phyloP scores from a whole-genome alignment of 2,888 invertebrate species.

The Sepioteuthis lessoniana region DNA sequence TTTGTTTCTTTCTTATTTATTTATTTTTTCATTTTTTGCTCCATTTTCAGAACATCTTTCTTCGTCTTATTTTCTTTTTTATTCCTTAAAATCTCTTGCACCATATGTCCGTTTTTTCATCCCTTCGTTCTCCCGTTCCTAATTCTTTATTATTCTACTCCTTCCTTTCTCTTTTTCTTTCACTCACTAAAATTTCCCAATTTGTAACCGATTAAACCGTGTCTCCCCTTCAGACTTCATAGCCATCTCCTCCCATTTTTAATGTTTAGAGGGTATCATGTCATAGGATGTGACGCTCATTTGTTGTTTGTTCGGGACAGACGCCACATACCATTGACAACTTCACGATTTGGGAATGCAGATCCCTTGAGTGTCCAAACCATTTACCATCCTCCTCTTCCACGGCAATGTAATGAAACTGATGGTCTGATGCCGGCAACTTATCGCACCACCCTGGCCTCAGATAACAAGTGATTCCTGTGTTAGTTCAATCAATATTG shows the following conservation, averaged over 20 bases:
- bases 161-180: neutral
- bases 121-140: neutral
- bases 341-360: conserved; percentile 8
- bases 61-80: too few species aligned
- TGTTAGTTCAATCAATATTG: conserved; percentile 33
- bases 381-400: neutral
- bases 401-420: neutral
- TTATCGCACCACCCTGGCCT: neutral
- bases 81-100: neutral
- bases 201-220: neutral
- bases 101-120: neutral
- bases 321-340: neutral
- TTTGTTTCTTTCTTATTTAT: neutral
- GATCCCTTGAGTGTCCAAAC: neutral
- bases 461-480: neutral
- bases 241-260: neutral
- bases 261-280: neutral
- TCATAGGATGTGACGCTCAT: neutral
- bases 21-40: too few species aligned
- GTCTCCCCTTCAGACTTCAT: neutral
- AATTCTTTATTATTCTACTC: neutral
- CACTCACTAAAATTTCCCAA: neutral
- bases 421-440: neutral
- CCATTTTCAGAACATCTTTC: too few species aligned
- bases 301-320: neutral